phyloP scores from a whole-genome alignment of 2,888 invertebrate genomes.

The Drosophila trichaetosa region DNA sequence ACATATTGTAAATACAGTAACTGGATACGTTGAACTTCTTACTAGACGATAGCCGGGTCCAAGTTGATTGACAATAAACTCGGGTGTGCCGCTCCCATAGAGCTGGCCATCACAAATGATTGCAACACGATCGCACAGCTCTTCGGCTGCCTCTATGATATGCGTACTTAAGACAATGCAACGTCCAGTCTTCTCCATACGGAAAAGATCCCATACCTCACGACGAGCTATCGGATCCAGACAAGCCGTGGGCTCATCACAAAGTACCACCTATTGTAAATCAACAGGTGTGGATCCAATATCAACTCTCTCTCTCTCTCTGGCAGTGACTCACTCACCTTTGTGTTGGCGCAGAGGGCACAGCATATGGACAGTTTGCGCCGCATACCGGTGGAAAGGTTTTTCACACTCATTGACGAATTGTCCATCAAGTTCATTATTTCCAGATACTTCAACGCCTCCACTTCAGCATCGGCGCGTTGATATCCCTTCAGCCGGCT shows the following conservation, averaged over 20 bases:
- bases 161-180: conserved; percentile 93
- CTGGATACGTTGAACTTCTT: conserved; percentile 17
- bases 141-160: conserved; percentile 95
- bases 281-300: background rate
- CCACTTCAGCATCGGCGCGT: conserved; percentile 86
- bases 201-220: conserved; percentile 92
- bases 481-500: conserved; percentile 88
- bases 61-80: conserved; percentile 91
- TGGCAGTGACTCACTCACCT: conserved; percentile 67
- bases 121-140: conserved; percentile 92
- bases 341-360: conserved; percentile 88
- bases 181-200: conserved; percentile 89
- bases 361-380: conserved; percentile 90
- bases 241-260: conserved; percentile 92
- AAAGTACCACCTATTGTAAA: conserved; percentile 86
- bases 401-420: conserved; percentile 86
- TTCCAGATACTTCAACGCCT: conserved; percentile 88
- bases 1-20: background rate
- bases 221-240: conserved; percentile 93
- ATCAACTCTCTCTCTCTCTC: background rate
- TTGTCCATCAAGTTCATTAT: conserved; percentile 88
- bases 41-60: conserved; percentile 92
- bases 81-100: conserved; percentile 91
- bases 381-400: conserved; percentile 90
- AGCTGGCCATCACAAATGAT: conserved; percentile 92